Evolutionary conservation across 2,113 vertebrate genomes (phyloP), one percentile per base, ranked within the genome.

Genomic region (Microtus oregoni): DNA sequence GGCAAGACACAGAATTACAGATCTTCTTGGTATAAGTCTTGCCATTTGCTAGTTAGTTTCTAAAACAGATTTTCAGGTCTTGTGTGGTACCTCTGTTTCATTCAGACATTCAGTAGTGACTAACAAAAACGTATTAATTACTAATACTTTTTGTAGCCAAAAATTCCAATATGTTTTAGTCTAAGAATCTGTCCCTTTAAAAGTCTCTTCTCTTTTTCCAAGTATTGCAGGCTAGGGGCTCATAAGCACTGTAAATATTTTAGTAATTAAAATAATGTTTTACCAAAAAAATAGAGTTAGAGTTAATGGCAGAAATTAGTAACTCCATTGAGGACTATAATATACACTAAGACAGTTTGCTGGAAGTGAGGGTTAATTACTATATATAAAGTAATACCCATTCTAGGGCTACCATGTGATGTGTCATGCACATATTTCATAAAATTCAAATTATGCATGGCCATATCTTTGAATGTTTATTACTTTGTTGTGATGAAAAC

Each of bases 61-160:
- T 63, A 68, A 97, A 93, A 92, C 14, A 92, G 67, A 92, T 89
- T 95, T 92, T 65, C 55, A 67, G 38, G 63, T 86, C 67, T 92
- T 94, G 0, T 41, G 90, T 95, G 44, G 3, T 77, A 30, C 9
- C 76, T 75, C 35, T 94, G 8, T 95, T 92, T 94, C 91, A 90
- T 75, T 82, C 41, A 93, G 50, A 89, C 8, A 94, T 94, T 92
- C 38, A 77, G 3, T 93, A 93, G 30, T 82, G 15, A 55, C 30
- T 90, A 93, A 94, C 90, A 28, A 4, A 95, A 75, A 86, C 3
- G 22, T 90, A 96, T 90, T 96, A 94, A 92, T 90, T 88, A 92
- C 9, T 10, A 61, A 88, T 61, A 44, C 5, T 79, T 92, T 75
- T 52, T 92, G 87, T 73, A 77, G 38, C 38, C 55, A 90, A 72